Base-by-base conservation (phyloP, 2,888 invertebrate genomes). In the Volucella inflata region DNA sequence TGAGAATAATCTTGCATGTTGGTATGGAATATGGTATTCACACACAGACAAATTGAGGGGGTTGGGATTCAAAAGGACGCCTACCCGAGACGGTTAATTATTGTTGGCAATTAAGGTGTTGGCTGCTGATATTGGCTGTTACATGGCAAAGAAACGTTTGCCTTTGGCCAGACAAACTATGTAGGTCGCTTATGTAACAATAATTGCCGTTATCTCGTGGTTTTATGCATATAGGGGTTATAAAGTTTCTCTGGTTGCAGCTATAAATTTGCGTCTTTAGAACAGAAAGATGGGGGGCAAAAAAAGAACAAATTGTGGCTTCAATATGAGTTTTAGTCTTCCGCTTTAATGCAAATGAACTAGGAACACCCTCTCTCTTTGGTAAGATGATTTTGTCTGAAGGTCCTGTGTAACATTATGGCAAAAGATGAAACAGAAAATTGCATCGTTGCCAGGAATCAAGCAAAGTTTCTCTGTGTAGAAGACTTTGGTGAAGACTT, bases 231-330 rank as follows among this genome's bases (percentile, higher is more conserved):
- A n/a, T 30, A 21, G 11, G 60, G 30, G 38, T 75, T 59, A 67
- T 60, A 53, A 50, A 60, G 68, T 60, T 60, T 46, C 60, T 8
- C 10, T 59, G n/a, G 59, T 51, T 59, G 44, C 59, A 46, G 53
- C 44, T 44, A 68, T 76, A 76, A 68, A 76, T 76, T 76, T 60
- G 44, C 59, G 68, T 59, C 50, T 60, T 50, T 21, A 59, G 65
- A 30, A 30, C 2, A 2, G 30, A 30, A 6, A 30, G 30, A 30
- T 30, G 30, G 6, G n/a, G 38, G 36, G 16, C 51, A 17, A 12
- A 60, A 30, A 50, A 17, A 30, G 40, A 51, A 60, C 48, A 68
- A n/a, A 53, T 38, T 50, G 51, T 51, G 44, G 50, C 36, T 51
- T 17, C 50, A 11, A 46, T 53, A 17, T 53, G 60, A 72, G 71